Percentiles rank a stretch among this genome's conserved stretches.
Evolutionary conservation across 2,113 vertebrate genomes (phyloP).

Genomic region (Semicossyphus pulcher): DNA sequence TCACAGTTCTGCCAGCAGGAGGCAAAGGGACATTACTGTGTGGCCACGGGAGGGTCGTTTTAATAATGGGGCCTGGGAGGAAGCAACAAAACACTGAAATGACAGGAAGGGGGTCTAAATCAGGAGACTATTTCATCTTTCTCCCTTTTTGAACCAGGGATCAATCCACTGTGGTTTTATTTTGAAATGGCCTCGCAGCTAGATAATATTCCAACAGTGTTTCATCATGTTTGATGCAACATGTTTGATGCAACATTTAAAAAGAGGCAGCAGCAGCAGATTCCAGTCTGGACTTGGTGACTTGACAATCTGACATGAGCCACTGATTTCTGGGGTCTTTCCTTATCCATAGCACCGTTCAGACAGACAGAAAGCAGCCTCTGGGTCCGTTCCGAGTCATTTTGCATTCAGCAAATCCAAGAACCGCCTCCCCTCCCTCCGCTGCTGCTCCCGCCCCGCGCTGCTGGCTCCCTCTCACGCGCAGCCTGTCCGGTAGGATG

Average conservation of each 20-base stretch:
- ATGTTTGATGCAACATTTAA: conserved; percentile 36
- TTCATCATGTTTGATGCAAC: conserved; percentile 56
- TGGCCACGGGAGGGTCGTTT: conserved; percentile 76
- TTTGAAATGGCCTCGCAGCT: not conserved
- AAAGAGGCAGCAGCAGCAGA: conserved; percentile 12
- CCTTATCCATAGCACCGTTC: conserved; percentile 11
- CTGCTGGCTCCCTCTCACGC: conserved; percentile 38
- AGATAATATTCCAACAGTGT: conserved; percentile 6
- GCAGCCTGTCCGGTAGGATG: conserved; percentile 73
- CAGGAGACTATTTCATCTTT: conserved; percentile 2
- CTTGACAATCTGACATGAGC: conserved; percentile 26
- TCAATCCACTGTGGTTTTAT: not conserved
- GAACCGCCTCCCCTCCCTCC: conserved; percentile 70
- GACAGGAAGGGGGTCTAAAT: conserved; percentile 34
- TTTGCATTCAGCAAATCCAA: conserved; percentile 69
- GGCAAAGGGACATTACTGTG: conserved; percentile 74
- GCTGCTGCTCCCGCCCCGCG: conserved; percentile 82
- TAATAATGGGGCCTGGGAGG: conserved; percentile 73
- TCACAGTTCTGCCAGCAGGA: conserved; percentile 81
- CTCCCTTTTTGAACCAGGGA: not conserved
- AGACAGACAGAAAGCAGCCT: conserved; percentile 38
- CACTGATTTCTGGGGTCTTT: conserved; percentile 42
- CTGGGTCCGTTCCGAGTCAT: conserved; percentile 56
- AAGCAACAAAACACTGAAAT: conserved; percentile 49
- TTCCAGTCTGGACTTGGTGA: conserved; percentile 15